Base-by-base conservation (phyloP, 2,888 invertebrate species). In the Synergus gifuensis region DNA sequence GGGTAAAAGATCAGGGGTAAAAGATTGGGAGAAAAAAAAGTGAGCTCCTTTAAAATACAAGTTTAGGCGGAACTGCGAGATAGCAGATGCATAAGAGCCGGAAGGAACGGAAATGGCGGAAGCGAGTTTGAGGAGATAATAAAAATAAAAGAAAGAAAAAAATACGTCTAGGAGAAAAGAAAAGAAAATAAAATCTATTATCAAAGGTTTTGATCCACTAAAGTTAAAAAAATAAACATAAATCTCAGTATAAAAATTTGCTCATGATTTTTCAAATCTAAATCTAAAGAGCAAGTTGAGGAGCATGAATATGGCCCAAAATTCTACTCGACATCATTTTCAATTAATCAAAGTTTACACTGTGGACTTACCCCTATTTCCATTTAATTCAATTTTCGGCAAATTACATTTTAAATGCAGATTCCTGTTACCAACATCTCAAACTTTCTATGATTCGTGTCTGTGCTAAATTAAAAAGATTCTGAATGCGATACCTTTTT, bases 1-100 rank as follows among this genome's bases (percentile, higher is more conserved):
- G 66, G 78, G 73, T 67, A 40, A 76, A 12, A 69, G 77, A 73
- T 78, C 78, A 82, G 79, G 46, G 79, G 54, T 76, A 46, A 76
- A 81, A 81, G 66, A 80, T 78, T 77, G 62, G 49, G 44, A 58
- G 46, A 54, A 78, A 78, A 76, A 76, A 80, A 76, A 76, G 44
- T 60, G 64, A 42, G 66, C 66, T 54, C 4, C 36, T 54, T 54
- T 54, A 62, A 79, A 42, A 76, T 78, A 54, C 58, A 60, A 78
- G 81, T 77, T 80, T 83, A 76, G 67, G 81, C 78, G 83, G 81
- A 85, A 83, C 79, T 76, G 76, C 44, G 83, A 83, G 83, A 82
- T 83, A 86, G 76, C 62, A 76, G 16, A 79, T 79, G 69, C 76
- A 81, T 40, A 78, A 77, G 76, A 78, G 77, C 81, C 83, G 77